Evolutionary conservation across 30 jellyfish, hydroid and myxozoan species (phyloP).

Genomic region (Aurelia aurita complex sp. Pacific): DNA sequence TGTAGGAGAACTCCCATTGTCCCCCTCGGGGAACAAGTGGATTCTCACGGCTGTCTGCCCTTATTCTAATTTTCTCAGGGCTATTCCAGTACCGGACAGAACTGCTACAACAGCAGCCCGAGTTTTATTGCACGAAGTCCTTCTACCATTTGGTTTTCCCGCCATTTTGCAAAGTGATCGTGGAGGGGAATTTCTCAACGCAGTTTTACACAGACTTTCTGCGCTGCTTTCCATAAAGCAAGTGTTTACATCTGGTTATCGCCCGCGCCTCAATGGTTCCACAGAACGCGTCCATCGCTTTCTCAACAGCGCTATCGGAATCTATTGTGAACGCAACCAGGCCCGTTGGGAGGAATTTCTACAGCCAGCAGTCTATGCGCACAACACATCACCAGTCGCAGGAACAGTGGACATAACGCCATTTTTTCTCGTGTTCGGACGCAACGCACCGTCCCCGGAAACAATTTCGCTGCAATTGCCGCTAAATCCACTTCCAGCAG

Average conservation of each 20-base stretch:
- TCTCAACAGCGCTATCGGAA: constrained; percentile 40
- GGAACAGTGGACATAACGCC: constrained; percentile 18
- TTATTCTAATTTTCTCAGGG: constrained; percentile 45
- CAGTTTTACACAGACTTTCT: constrained; percentile 21
- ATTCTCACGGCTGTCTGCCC: constrained; percentile 48
- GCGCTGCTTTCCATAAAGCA: not conserved
- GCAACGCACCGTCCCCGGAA: constrained; percentile 36
- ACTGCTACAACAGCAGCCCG: constrained; percentile 39
- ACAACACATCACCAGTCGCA: constrained; percentile 42
- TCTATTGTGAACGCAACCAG: constrained; percentile 19
- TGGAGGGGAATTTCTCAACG: constrained; percentile 40
- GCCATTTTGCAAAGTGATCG: constrained; percentile 57
- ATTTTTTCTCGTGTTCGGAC: constrained; percentile 36
- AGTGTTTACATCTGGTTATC: constrained; percentile 33
- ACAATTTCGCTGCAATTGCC: not conserved
- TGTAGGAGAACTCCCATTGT: constrained; percentile 47
- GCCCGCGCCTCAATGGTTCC: constrained; percentile 54
- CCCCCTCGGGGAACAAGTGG: constrained; percentile 51
- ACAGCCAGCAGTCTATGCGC: constrained; percentile 66
- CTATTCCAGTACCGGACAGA: constrained; percentile 50
- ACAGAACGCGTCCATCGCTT: constrained; percentile 57
- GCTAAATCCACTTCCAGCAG: not conserved
- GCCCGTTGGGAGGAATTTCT: constrained; percentile 33
- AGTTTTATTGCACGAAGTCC: constrained; percentile 16
- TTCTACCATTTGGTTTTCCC: constrained; percentile 43